Evolutionary conservation across 1,140 invertebrate species (phyloP), one percentile per base, ranked within the genome.

Genomic region (Drosophila malerkotliana): DNA sequence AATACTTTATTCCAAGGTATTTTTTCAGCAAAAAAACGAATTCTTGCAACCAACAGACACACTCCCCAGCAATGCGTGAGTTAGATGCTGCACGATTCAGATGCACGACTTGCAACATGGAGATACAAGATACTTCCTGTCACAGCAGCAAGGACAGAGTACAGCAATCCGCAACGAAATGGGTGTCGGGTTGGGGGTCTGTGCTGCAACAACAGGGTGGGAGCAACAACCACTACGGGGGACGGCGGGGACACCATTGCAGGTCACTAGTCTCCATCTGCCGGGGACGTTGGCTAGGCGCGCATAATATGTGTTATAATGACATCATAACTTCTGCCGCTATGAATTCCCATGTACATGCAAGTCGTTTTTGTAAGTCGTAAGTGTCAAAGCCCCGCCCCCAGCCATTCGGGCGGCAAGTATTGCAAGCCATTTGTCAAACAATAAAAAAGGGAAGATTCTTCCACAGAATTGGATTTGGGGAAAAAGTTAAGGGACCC

Each of bases 241-340:
- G 18, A 18, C 44, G 69, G 41, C 37, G 51, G 71, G 66, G 67
- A 76, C 48, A 64, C 67, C 59, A 73, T 61, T 66, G 15, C 57
- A 57, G 28, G 51, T 49, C 66, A 60, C 80, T 75, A 69, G 69
- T 72, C 74, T 44, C 41, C 14, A 18, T 18, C 6, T 18, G 52
- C 39, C 49, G 55, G 59, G 57, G 77, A 64, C 74, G 73, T 67
- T 79, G 68, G 77, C 72, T 71, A 88, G 76, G 83, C 79, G 89
- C 77, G 79, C 84, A 82, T 88, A 82, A 82, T 72, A 88, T 82
- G 66, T 82, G 79, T 82, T 87, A 82, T 85, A 88, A 87, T 88
- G 83, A 88, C 84, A 79, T 88, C 83, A 88, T 88, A 89, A 88
- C 83, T 88, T 88, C 68, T 56, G 45, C 61, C 49, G 61, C 82